Evolutionary conservation across 1,140 invertebrate genomes (phyloP).

Genomic region (Drosophila mayri): DNA sequence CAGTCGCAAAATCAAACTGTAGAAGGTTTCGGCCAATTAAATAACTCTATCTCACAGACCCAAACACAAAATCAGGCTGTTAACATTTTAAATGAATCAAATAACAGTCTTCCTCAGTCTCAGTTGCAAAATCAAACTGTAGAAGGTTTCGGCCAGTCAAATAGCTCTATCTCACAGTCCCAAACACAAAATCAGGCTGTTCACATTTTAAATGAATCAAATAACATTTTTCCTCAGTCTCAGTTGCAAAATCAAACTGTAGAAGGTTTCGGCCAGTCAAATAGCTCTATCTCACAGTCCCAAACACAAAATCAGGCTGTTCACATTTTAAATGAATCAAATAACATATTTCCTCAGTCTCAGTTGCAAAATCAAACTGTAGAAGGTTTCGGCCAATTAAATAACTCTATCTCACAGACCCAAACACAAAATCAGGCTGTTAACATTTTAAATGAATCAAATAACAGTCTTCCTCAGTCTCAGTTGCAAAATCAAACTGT

Average conservation of each 20-base stretch:
- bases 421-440: too few relatives aligned
- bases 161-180: too few relatives aligned
- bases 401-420: too few relatives aligned
- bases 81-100: neutral
- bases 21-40: too few relatives aligned
- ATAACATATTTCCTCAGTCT: accelerated
- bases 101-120: neutral
- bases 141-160: too few relatives aligned
- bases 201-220: neutral
- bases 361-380: neutral
- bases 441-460: neutral
- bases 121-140: neutral
- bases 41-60: neutral
- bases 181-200: too few relatives aligned
- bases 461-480: too few relatives aligned
- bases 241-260: neutral
- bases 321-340: too few relatives aligned
- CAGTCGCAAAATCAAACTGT: neutral
- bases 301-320: neutral
- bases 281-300: neutral
- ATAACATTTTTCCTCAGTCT: neutral
- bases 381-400: too few relatives aligned
- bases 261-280: neutral
- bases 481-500: neutral
- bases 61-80: neutral